Evolutionary conservation across 2,797 vertebrate species (phyloP).

Genomic region (Anomalospiza imberbis): DNA sequence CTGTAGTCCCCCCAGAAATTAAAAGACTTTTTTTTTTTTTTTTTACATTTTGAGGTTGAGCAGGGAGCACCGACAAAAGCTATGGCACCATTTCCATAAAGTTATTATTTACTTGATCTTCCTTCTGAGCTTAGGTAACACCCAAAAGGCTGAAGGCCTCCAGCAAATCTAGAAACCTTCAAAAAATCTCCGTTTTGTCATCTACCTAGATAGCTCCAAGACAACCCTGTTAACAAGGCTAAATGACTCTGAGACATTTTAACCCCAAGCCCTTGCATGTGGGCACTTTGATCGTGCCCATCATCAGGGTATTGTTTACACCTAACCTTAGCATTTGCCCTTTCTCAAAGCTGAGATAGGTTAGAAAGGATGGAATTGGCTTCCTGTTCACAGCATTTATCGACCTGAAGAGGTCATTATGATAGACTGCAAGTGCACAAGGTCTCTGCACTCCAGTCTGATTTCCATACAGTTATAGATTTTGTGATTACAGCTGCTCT

Average conservation of each 20-base stretch:
- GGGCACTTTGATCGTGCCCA: background rate
- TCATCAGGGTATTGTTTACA: background rate
- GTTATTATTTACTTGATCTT: background rate
- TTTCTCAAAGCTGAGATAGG: background rate
- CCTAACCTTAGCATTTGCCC: background rate
- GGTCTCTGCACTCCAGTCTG: background rate
- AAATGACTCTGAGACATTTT: background rate
- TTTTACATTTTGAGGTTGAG: background rate
- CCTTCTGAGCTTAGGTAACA: background rate
- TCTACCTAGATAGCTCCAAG: background rate
- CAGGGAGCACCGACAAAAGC: background rate
- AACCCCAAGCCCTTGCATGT: background rate
- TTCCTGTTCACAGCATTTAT: background rate
- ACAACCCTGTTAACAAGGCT: background rate
- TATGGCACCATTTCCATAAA: background rate
- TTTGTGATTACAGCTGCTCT: slow-evolving; percentile 18
- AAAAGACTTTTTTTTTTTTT: background rate
- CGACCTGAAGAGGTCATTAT: background rate
- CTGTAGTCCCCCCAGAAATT: background rate
- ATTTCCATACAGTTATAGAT: slow-evolving; percentile 27
- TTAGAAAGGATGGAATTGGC: background rate
- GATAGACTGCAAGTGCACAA: slow-evolving; percentile 9
- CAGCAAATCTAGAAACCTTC: background rate
- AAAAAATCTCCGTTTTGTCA: background rate
- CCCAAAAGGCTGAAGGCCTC: background rate